These are phyloP conservation scores for Apantesis nais DNA, from an alignment of 2,888 invertebrate genomes.

Conservation along the genomic window DNA sequence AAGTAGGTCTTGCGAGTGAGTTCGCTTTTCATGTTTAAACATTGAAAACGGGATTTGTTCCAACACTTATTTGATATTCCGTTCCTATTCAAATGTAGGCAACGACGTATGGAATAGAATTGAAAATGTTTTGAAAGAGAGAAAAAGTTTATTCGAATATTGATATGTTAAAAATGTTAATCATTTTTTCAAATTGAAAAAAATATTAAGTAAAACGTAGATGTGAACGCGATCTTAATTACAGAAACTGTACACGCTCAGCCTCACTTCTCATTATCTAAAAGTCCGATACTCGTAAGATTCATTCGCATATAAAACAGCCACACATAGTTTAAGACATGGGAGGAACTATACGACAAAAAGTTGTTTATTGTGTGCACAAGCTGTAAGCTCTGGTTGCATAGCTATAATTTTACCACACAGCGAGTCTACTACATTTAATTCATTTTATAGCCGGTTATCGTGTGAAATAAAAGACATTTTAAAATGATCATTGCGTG, in stretches of 20 bases:
- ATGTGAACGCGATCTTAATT: no score
- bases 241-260: background rate
- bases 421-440: constrained; percentile 49
- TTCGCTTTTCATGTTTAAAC: constrained; percentile 19
- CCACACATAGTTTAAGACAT: constrained; percentile 32
- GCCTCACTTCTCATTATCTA: background rate
- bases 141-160: background rate
- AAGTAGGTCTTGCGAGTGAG: constrained; percentile 9
- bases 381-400: constrained; percentile 42
- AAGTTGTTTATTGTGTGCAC: constrained; percentile 51
- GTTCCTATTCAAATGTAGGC: constrained; percentile 19
- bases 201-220: background rate
- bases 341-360: constrained; percentile 47
- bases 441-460: constrained; percentile 53
- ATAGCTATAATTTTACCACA: constrained; percentile 52
- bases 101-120: background rate
- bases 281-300: background rate
- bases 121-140: background rate
- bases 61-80: constrained; percentile 13
- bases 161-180: background rate
- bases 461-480: constrained; percentile 53
- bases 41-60: constrained; percentile 16
- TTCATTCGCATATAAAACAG: constrained; percentile 1
- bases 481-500: constrained; percentile 51
- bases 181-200: no score